Evolutionary conservation across 2,797 vertebrate species (phyloP), one percentile per base, ranked within the genome.

Genomic region (Steatocranus sp.): DNA sequence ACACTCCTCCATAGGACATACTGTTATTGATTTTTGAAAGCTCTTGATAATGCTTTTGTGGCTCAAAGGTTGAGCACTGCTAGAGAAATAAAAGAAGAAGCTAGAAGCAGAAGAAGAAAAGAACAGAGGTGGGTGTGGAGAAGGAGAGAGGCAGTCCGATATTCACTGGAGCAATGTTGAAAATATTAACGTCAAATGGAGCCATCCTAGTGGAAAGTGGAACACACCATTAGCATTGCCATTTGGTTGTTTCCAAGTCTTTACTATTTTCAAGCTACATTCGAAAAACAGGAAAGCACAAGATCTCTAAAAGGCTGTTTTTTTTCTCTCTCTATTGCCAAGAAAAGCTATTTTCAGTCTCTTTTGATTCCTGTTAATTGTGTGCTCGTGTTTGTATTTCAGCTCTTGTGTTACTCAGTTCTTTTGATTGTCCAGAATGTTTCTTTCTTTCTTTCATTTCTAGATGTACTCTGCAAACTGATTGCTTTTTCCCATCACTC

Each of bases 11-110:
- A 81, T 61, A 75, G 77, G 84, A 94, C 91, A 92, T 79, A 83
- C 70, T 75, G 18, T 9, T 83, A 94, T 92, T 91, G 91, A 94
- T 94, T 91, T 88, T 74, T 56, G 75, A 80, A 82, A 93, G 88
- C 78, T 88, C 25, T 36, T 85, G 78, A 88, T 76, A 25, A 43
- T 30, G 11, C 51, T 83, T 88, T 79, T 84, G 83, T 74, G 79
- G 66, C 84, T 88, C 66, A 82, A 79, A 86, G 86, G 83, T 79
- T 85, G 68, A 83, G 50, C 17, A 46, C 27, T 23, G 30, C 61
- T 50, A 84, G 79, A 61, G 32, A 63, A 56, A 23, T 5, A 48
- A 48, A 48, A 73, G 10, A 27, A 8, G 34, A 89, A 56, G 63
- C 30, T 68, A 53, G 34, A 18, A 36, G 32, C 32, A 36, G 32